Evolutionary conservation across 2,888 invertebrate species (phyloP).

Genomic region (Salpingus planirostris): DNA sequence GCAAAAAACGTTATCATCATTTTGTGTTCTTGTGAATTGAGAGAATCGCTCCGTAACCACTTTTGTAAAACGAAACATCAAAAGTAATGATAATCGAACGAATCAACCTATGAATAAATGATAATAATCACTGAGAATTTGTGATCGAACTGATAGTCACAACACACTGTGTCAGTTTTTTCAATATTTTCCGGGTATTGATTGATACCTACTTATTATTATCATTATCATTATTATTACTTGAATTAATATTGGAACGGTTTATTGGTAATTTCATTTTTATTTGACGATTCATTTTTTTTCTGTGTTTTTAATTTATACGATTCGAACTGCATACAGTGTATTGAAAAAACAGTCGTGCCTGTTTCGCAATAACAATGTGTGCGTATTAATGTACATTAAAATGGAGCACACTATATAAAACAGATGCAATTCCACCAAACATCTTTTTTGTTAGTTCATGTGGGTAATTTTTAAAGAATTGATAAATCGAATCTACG

Average conservation of each 20-base stretch:
- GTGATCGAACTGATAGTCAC: conserved; percentile 8
- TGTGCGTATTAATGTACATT: conserved; percentile 22
- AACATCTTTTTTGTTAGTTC: conserved; percentile 25
- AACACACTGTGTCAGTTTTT: conserved; percentile 12
- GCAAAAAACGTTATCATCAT: conserved; percentile 29
- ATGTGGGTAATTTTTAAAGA: conserved; percentile 14
- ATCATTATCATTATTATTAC: neutral
- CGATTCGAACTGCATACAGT: conserved; percentile 14
- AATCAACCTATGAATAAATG: conserved; percentile 5
- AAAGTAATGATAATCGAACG: conserved; percentile 4
- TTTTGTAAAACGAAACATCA: too few species aligned
- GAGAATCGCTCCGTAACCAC: conserved; percentile 4
- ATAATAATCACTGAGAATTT: neutral
- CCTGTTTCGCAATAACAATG: conserved; percentile 24
- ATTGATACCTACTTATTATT: neutral
- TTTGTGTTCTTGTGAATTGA: conserved; percentile 13
- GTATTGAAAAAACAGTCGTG: conserved; percentile 20
- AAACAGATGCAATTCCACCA: conserved; percentile 29
- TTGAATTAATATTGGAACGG: conserved; percentile 13
- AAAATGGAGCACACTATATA: conserved; percentile 26
- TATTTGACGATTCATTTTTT: conserved; percentile 4
- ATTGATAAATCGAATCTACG: too few species aligned
- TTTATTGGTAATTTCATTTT: conserved; percentile 13
- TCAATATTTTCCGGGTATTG: neutral
- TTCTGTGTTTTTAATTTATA: too few species aligned